These are phyloP conservation scores for Dromas ardeola DNA, from an alignment of 2,113 vertebrate species.

Conservation along the genomic window DNA sequence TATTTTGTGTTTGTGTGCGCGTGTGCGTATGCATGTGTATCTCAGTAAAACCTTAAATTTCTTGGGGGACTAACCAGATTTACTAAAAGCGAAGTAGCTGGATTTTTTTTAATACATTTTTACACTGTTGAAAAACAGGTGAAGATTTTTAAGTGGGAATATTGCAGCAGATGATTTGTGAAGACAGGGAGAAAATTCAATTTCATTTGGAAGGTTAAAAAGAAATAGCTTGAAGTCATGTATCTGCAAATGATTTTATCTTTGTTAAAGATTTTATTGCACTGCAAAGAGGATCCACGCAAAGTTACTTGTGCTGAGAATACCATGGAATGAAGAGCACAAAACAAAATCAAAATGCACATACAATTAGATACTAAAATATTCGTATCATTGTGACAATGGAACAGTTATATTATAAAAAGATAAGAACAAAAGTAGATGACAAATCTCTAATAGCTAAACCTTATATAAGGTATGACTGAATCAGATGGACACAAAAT, in stretches of 20 bases:
- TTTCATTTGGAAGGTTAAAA: background rate
- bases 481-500: background rate
- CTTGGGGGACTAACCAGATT: background rate
- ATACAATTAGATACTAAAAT: slow-evolving; percentile 64
- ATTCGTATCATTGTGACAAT: slow-evolving; percentile 55
- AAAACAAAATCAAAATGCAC: slow-evolving; percentile 52
- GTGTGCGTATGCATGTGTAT: background rate
- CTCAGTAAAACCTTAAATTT: background rate
- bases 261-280: background rate
- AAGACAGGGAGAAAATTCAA: slow-evolving; percentile 16
- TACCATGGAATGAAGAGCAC: background rate
- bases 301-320: background rate
- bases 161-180: slow-evolving; percentile 32
- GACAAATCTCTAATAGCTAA: background rate
- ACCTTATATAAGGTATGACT: background rate
- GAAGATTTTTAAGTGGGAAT: background rate
- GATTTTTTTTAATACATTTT: slow-evolving; percentile 3
- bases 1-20: background rate
- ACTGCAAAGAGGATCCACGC: background rate
- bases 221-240: background rate
- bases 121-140: background rate
- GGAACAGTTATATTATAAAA: slow-evolving; percentile 53
- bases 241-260: background rate
- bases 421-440: slow-evolving; percentile 72
- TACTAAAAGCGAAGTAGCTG: background rate